These are phyloP conservation scores for Leucoma salicis DNA, from an alignment of 2,888 invertebrate species.

Conservation along the genomic window DNA sequence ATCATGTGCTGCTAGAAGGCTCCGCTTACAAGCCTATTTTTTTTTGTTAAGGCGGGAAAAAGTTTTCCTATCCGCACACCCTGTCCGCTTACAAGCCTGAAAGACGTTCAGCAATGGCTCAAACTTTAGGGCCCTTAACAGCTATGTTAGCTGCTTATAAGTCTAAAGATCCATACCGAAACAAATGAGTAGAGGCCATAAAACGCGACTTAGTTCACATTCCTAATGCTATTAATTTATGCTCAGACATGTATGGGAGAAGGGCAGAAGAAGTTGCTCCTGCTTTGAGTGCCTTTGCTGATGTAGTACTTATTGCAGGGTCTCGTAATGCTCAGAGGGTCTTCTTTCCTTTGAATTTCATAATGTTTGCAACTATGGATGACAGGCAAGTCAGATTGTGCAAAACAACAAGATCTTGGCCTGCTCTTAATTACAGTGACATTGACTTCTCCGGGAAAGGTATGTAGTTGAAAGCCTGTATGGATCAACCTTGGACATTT, in stretches of 20 bases:
- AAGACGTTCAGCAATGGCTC: not conserved
- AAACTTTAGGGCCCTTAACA: not conserved
- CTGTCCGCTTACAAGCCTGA: not conserved
- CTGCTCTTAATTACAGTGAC: too few relatives aligned
- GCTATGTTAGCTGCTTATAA: not conserved
- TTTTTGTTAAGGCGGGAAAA: too few relatives aligned
- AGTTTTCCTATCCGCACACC: too few relatives aligned
- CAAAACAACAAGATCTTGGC: too few relatives aligned
- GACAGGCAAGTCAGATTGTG: too few relatives aligned
- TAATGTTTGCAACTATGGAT: not conserved
- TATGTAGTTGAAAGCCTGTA: not conserved
- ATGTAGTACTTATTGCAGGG: not conserved
- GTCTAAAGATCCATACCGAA: not conserved
- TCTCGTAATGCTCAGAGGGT: not conserved
- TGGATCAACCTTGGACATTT: not conserved
- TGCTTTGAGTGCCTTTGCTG: not conserved
- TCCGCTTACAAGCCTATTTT: too few relatives aligned
- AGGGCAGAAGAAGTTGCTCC: not conserved
- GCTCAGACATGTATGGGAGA: not conserved
- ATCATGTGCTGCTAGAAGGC: too few relatives aligned
- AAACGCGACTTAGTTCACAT: not conserved
- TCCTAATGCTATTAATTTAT: not conserved
- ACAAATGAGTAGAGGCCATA: not conserved
- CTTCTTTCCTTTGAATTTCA: not conserved
- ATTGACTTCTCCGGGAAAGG: not conserved